Conservation (phyloP, 2,888 invertebrate genomes). For the Resseliella maxima region DNA sequence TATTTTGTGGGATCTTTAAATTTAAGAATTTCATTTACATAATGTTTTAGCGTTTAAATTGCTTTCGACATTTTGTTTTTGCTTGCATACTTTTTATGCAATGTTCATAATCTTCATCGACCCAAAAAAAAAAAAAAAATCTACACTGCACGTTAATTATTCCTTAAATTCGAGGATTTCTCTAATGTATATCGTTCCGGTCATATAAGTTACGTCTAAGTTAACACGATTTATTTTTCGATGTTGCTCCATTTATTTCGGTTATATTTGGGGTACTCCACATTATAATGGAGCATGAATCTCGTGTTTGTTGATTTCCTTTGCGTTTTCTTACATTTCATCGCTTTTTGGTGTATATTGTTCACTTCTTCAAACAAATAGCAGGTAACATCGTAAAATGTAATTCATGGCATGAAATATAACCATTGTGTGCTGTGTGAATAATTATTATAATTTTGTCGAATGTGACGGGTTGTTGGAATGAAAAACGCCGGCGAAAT, state of each 20-base stretch:
- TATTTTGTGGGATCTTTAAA: constrained; percentile 10
- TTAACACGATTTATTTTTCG: background rate
- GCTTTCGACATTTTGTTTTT: background rate
- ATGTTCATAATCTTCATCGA: background rate
- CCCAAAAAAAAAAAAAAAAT: background rate
- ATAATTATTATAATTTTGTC: constrained; percentile 30
- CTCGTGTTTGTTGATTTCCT: background rate
- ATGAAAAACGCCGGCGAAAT: background rate
- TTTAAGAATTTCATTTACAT: constrained; percentile 17
- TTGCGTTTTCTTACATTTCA: background rate
- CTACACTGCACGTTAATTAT: background rate
- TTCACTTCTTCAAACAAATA: background rate
- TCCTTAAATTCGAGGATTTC: background rate
- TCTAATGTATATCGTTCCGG: background rate
- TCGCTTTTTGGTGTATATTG: background rate
- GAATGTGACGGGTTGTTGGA: constrained; percentile 16
- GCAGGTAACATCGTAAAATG: constrained; percentile 23
- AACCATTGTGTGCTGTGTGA: background rate
- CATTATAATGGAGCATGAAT: background rate
- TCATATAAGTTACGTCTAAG: background rate
- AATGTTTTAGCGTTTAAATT: constrained; percentile 44
- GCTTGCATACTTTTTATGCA: background rate
- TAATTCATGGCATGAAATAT: constrained; percentile 35
- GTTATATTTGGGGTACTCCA: background rate
- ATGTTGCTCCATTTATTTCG: background rate